phyloP scores from a whole-genome alignment of 1,140 invertebrate genomes.

The Solenopsis fugax region DNA sequence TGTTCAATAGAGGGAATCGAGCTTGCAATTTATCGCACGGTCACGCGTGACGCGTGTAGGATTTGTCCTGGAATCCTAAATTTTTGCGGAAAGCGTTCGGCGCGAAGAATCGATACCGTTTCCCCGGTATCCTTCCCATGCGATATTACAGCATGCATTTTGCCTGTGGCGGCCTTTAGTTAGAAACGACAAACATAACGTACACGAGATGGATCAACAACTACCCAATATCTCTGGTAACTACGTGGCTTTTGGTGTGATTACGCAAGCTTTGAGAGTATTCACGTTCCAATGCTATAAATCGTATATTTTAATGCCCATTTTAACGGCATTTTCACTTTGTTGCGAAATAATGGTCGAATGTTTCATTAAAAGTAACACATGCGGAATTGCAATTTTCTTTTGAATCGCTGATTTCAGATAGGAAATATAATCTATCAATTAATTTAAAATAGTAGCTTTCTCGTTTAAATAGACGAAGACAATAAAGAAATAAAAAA shows the following conservation, averaged over 20 bases:
- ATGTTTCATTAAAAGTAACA: conserved; percentile 12
- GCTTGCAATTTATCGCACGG: conserved; percentile 47
- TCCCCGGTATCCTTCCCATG: conserved; percentile 7
- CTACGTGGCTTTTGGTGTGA: conserved; percentile 41
- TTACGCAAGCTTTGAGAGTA: conserved; percentile 48
- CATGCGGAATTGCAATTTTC: background rate
- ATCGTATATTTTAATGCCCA: conserved; percentile 37
- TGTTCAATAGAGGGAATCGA: conserved; percentile 33
- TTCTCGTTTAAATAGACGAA: background rate
- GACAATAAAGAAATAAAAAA: background rate
- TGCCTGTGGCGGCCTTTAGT: conserved; percentile 48
- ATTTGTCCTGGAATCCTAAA: conserved; percentile 50
- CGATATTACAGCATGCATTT: conserved; percentile 45
- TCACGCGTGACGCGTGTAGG: conserved; percentile 37
- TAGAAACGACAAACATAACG: conserved; percentile 60
- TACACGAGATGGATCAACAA: conserved; percentile 47
- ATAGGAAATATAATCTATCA: background rate
- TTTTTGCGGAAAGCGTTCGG: conserved; percentile 32
- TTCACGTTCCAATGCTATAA: conserved; percentile 21
- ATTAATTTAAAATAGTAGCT: background rate
- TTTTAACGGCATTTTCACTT: conserved; percentile 20
- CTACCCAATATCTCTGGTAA: conserved; percentile 46
- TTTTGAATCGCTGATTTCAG: background rate
- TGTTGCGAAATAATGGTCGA: background rate
- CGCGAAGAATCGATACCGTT: conserved; percentile 44